These are phyloP conservation scores for Rhegmatorhina hoffmannsi DNA, from an alignment of 2,113 vertebrate species.

Conservation along the genomic window DNA sequence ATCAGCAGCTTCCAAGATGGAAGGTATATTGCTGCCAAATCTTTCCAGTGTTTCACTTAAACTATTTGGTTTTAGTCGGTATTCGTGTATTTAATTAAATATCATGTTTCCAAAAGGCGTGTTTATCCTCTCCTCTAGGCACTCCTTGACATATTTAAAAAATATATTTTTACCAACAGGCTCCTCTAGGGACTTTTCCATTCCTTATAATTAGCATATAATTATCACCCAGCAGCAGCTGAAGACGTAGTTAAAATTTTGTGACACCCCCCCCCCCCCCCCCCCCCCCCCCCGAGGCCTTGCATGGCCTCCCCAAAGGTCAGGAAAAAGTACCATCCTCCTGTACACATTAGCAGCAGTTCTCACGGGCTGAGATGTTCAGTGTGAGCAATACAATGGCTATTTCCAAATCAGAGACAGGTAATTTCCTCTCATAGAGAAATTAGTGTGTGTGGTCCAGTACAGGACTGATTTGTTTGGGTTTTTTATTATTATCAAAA, in stretches of 20 bases:
- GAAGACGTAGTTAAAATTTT: conserved; percentile 58
- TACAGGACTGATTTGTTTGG: background rate
- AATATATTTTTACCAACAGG: conserved; percentile 53
- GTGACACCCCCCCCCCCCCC: background rate
- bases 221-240: conserved; percentile 38
- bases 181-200: background rate
- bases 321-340: background rate
- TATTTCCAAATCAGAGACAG: background rate
- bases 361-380: background rate
- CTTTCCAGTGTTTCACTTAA: conserved; percentile 1
- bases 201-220: conserved; percentile 61
- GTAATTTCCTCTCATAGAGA: background rate
- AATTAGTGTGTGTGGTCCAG: background rate
- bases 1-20: conserved; percentile 27
- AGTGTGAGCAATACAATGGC: background rate
- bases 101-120: background rate
- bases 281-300: background rate
- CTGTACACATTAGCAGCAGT: background rate
- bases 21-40: background rate
- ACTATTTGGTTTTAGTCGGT: conserved; percentile 28
- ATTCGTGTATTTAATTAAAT: conserved; percentile 41
- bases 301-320: background rate
- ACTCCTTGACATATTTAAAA: conserved; percentile 58
- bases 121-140: conserved; percentile 36
- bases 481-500: background rate